A percentile compares a stretch with the other conserved stretches of the same genome.
Evolutionary conservation across 2,113 vertebrate genomes (phyloP).

Genomic region (Pachypanchax playfairii): DNA sequence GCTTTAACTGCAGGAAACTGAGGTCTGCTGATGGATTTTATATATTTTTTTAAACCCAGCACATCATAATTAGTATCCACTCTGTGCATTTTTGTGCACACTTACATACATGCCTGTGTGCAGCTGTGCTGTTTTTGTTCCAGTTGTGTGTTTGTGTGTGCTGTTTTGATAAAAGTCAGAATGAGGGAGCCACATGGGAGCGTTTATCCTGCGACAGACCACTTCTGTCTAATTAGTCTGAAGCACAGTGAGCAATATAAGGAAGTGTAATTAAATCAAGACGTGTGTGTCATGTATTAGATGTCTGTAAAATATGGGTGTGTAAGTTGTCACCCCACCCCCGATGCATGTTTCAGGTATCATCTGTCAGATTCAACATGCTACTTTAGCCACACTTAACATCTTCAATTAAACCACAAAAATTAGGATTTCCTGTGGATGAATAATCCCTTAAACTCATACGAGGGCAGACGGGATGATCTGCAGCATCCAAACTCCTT

Average conservation of each 20-base stretch:
- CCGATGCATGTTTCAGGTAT: conserved; percentile 37
- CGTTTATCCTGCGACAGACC: conserved; percentile 74
- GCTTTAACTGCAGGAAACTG: conserved; percentile 68
- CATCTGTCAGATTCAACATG: conserved; percentile 39
- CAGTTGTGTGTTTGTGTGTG: conserved; percentile 23
- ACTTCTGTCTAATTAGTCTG: conserved; percentile 80
- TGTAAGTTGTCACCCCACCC: conserved; percentile 22
- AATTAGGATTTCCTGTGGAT: conserved; percentile 31
- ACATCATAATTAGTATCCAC: conserved; percentile 49
- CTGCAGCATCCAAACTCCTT: background rate
- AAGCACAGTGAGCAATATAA: conserved; percentile 67
- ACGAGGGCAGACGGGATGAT: no score
- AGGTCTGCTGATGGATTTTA: conserved; percentile 44
- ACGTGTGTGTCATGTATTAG: conserved; percentile 36
- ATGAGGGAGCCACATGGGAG: conserved; percentile 77
- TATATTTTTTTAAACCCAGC: conserved; percentile 51
- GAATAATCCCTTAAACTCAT: background rate
- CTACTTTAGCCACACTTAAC: conserved; percentile 18
- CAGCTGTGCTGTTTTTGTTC: conserved; percentile 18
- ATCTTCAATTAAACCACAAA: conserved; percentile 21
- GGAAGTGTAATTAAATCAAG: conserved; percentile 61
- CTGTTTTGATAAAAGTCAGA: conserved; percentile 67
- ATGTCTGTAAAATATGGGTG: conserved; percentile 17
- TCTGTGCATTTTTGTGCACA: background rate
- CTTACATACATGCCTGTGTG: background rate